Evolutionary conservation across 2,113 vertebrate genomes (phyloP).

Genomic region (Sander vitreus): DNA sequence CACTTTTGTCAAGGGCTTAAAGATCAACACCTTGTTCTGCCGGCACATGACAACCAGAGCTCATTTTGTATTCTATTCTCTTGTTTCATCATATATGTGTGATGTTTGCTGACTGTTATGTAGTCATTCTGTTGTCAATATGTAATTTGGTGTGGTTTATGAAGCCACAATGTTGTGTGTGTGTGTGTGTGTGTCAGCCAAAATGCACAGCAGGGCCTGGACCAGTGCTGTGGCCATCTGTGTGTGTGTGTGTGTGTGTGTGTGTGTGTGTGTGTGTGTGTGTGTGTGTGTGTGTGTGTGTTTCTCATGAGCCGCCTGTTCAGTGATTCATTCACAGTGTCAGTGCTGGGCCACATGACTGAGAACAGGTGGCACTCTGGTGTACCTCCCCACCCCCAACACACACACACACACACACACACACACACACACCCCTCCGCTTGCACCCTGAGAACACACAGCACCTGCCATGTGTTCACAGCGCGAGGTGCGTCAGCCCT

Average conservation of each 20-base stretch:
- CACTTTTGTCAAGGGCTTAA: constrained; percentile 11
- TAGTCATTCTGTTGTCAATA: constrained; percentile 41
- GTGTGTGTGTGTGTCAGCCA: constrained; percentile 47
- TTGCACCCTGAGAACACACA: constrained; percentile 36
- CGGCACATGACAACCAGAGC: neutral
- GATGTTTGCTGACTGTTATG: constrained; percentile 38
- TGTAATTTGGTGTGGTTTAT: constrained; percentile 45
- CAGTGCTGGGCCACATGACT: constrained; percentile 62
- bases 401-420: constrained; percentile 10
- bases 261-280: constrained; percentile 70
- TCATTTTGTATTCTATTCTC: neutral
- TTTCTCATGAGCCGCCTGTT: constrained; percentile 67
- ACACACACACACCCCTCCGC: constrained; percentile 20
- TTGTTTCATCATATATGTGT: constrained; percentile 15
- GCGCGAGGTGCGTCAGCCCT: too few relatives aligned
- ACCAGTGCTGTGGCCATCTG: constrained; percentile 71
- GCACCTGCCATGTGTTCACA: constrained; percentile 32
- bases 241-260: constrained; percentile 54
- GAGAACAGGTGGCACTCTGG: constrained; percentile 77
- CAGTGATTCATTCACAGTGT: constrained; percentile 72
- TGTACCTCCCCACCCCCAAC: constrained; percentile 37
- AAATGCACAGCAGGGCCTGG: constrained; percentile 59
- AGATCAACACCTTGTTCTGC: neutral
- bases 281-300: constrained; percentile 65
- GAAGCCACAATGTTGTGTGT: constrained; percentile 30